phyloP scores from a whole-genome alignment of 2,797 vertebrate genomes.

The Mormyrops boulengeri region DNA sequence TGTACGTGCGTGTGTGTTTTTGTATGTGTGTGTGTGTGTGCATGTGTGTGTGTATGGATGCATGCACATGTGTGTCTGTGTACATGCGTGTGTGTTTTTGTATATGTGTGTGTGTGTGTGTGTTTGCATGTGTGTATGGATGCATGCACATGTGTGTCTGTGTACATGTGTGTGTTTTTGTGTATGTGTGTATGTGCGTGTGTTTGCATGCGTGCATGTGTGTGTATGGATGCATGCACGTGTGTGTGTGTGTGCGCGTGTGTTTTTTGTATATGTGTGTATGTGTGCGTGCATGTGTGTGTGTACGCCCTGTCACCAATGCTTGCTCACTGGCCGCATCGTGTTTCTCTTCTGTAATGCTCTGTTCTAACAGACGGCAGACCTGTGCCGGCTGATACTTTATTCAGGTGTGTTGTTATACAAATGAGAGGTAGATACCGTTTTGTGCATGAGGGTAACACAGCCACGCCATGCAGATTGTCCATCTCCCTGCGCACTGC shows the following conservation, averaged over 20 bases:
- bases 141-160: not conserved
- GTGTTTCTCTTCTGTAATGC: not conserved
- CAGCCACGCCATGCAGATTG: not conserved
- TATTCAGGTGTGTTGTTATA: not conserved
- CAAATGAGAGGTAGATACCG: not conserved
- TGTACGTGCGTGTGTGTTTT: too few species aligned
- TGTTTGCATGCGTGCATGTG: not conserved
- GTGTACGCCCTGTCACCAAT: not conserved
- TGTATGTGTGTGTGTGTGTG: not conserved
- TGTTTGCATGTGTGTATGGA: not conserved
- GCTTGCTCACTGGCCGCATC: not conserved
- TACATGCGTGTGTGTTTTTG: not conserved
- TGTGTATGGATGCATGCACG: not conserved
- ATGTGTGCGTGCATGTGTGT: too few species aligned
- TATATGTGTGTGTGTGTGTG: too few species aligned
- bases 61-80: constrained; percentile 8
- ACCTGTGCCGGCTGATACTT: not conserved
- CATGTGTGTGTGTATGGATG: not conserved
- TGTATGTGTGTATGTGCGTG: not conserved
- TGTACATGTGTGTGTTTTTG: too few species aligned
- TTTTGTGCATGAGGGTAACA: not conserved
- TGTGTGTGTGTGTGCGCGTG: constrained; percentile 12
- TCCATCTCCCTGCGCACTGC: not conserved
- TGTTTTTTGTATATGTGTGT: not conserved
- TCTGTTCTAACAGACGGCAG: not conserved